phyloP scores from a whole-genome alignment of 2,888 invertebrate genomes.

The Ypsolopha sequella region DNA sequence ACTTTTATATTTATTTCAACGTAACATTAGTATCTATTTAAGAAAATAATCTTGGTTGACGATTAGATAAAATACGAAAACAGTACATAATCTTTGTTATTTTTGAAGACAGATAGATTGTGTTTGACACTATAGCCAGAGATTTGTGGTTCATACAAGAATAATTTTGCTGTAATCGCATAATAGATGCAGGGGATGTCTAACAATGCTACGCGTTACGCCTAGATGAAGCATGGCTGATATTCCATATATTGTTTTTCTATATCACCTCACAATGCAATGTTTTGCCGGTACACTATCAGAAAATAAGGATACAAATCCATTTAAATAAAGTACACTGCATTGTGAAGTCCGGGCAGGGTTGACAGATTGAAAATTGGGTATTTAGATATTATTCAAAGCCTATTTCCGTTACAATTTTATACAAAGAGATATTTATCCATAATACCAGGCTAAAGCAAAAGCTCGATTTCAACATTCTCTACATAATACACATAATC shows the following conservation, averaged over 20 bases:
- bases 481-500: conserved; percentile 34
- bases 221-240: conserved; percentile 41
- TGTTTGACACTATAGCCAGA: neutral
- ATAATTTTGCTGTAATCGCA: neutral
- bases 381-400: neutral
- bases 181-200: conserved; percentile 21
- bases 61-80: neutral
- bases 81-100: neutral
- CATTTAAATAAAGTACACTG: neutral
- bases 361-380: neutral
- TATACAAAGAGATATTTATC: conserved; percentile 6
- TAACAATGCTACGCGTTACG: conserved; percentile 26
- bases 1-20: conserved; percentile 44
- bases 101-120: neutral
- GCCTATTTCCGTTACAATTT: neutral
- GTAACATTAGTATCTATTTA: conserved; percentile 37
- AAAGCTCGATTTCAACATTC: conserved; percentile 59
- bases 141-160: too few species aligned
- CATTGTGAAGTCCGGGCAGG: neutral
- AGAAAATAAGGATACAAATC: neutral
- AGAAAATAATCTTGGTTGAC: conserved; percentile 45
- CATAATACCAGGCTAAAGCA: conserved; percentile 56
- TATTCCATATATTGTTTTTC: neutral
- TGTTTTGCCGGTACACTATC: neutral
- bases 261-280: conserved; percentile 2